Percentiles rank a stretch among this genome's conserved stretches.
These are phyloP conservation scores for Gyps fulvus DNA, from an alignment of 2,113 vertebrate species.

Conservation along the genomic window DNA sequence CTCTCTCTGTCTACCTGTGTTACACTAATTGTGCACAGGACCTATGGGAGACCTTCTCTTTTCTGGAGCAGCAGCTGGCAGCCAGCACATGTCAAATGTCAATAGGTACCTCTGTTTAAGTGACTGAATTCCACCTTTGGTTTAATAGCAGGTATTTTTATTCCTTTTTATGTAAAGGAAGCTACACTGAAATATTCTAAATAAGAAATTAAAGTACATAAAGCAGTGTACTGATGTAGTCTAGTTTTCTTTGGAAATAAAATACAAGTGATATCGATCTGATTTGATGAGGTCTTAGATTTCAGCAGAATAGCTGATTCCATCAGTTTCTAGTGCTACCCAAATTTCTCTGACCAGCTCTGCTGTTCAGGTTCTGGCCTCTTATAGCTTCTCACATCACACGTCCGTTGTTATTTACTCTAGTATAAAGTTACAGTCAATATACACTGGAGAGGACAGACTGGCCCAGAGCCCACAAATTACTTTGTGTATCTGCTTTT, in stretches of 20 bases:
- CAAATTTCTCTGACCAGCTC: neutral
- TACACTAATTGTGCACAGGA: neutral
- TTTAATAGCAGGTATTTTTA: neutral
- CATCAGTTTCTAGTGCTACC: neutral
- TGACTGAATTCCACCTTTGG: neutral
- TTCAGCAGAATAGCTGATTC: neutral
- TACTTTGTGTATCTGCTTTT: neutral
- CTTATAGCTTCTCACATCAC: neutral
- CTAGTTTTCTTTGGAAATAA: neutral
- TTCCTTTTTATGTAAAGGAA: neutral
- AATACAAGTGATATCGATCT: neutral
- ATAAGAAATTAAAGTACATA: neutral
- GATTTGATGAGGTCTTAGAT: neutral
- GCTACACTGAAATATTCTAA: neutral
- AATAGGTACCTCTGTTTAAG: neutral
- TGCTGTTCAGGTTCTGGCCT: neutral
- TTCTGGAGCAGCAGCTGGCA: neutral
- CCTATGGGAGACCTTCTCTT: neutral
- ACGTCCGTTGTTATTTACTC: neutral
- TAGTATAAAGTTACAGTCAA: neutral
- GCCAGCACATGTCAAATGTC: neutral
- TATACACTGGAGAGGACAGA: neutral
- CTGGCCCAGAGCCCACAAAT: neutral
- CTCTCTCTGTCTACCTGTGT: neutral
- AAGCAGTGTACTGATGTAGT: neutral